These are phyloP conservation scores for Astreopora myriophthalma DNA, from an alignment of 64 coral and sea anemone species.

Conservation along the genomic window DNA sequence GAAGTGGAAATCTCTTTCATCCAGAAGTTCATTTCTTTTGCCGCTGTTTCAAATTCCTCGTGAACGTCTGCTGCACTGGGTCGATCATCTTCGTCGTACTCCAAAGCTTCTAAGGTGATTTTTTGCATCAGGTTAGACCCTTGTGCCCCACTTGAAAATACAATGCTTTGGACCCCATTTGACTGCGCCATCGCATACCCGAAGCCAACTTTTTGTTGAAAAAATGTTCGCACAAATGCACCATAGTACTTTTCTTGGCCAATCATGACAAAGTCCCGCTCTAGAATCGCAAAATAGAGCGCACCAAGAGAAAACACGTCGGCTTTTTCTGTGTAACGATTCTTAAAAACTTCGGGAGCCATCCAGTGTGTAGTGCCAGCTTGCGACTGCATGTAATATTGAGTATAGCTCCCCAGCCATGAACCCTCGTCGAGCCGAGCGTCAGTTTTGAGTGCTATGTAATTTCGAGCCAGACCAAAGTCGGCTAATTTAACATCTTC, in stretches of 20 bases:
- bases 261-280: conserved; percentile 11
- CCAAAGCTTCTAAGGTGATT: conserved; percentile 34
- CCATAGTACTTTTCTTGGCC: conserved; percentile 44
- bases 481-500: conserved; percentile 80
- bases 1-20: too few relatives aligned
- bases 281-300: conserved; percentile 69
- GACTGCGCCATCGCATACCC: conserved; percentile 43
- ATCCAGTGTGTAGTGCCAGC: conserved; percentile 61
- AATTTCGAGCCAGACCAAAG: conserved; percentile 75
- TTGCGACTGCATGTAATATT: conserved; percentile 64
- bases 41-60: neutral
- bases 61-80: neutral
- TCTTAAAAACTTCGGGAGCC: conserved; percentile 58
- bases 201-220: conserved; percentile 33
- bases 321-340: conserved; percentile 72
- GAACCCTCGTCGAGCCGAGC: neutral
- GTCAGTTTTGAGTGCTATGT: conserved; percentile 14
- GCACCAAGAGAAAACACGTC: conserved; percentile 77
- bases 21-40: too few relatives aligned
- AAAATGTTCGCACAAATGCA: neutral
- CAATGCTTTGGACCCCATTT: neutral
- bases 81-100: neutral
- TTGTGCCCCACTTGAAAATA: conserved; percentile 27
- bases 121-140: conserved; percentile 21
- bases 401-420: neutral